Evolutionary conservation across 2,797 vertebrate genomes (phyloP), one percentile per base, ranked within the genome.

Genomic region (Galaxias olidus): DNA sequence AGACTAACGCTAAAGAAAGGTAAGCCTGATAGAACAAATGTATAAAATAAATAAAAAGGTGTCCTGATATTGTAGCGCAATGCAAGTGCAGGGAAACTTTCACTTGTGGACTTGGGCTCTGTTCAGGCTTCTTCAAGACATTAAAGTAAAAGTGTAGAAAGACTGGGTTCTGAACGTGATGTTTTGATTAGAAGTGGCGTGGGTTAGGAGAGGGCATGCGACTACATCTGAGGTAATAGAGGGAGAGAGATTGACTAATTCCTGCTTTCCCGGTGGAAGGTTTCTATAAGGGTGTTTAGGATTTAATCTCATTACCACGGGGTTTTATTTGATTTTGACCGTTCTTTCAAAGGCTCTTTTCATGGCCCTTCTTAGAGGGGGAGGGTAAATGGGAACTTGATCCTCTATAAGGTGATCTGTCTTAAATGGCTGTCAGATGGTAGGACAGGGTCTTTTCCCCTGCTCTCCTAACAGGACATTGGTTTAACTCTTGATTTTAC

Each of bases 261-360:
- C 62, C 45, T 41, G 8, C 30, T 67, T 81, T 80, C 65, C 66
- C 62, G 53, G 41, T 50, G 55, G 43, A 30, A 51, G 20, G 51
- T 48, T 70, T 67, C 59, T 51, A 61, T 4, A 44, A 9, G 15
- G 14, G 49, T 54, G 63, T 66, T 74, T 69, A 69, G 69, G 3
- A 15, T 13, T 64, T 73, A 82, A 85, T 83, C 73, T 68, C 73
- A 76, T 81, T 79, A 82, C 41, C 13, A 61, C 1, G 17, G 61
- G 68, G 60, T 68, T 77, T 52, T 47, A 56, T 63, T 40, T 20
- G 20, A 49, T 79, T 78, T 69, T 63, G 65, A 40, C 64, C 54
- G 45, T 46, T 41, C 45, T 76, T 62, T 55, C 61, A 68, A 74
- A 71, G 1, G 13, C 69, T 78, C 40, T 49, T 71, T 73, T 71